Percentiles rank a stretch among this genome's conserved stretches.
Evolutionary conservation across 2,797 vertebrate genomes (phyloP).

Genomic region (Lagorchestes hirsutus): DNA sequence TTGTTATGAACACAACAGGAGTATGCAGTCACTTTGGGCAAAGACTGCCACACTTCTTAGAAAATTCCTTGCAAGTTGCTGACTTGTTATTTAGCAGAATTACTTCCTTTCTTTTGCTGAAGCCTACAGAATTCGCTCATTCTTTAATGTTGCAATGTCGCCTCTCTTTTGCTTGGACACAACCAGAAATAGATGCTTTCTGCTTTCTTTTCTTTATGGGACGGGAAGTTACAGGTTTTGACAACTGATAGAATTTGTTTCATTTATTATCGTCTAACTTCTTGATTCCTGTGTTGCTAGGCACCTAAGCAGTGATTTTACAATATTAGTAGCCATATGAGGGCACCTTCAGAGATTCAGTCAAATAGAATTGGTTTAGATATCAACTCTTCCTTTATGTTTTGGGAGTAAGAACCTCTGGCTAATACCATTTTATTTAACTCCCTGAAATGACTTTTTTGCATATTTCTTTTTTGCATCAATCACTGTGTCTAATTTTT

Average conservation of each 20-base stretch:
- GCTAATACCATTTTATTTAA: slow-evolving; percentile 1
- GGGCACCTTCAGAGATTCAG: not conserved
- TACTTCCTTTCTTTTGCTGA: slow-evolving; percentile 39
- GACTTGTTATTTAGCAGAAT: slow-evolving; percentile 57
- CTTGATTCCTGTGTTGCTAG: slow-evolving; percentile 32
- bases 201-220: slow-evolving; percentile 42
- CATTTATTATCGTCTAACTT: slow-evolving; percentile 1
- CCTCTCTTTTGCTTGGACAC: slow-evolving; percentile 9
- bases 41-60: not conserved
- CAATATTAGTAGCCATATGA: slow-evolving; percentile 38
- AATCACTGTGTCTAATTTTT: not conserved
- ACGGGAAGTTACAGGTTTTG: not conserved
- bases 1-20: not conserved
- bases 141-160: slow-evolving; percentile 33
- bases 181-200: slow-evolving; percentile 22
- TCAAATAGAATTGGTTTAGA: not conserved
- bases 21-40: not conserved
- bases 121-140: slow-evolving; percentile 17
- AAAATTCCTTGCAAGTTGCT: not conserved
- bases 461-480: not conserved
- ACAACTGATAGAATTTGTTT: not conserved
- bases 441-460: slow-evolving; percentile 23
- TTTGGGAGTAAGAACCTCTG: slow-evolving; percentile 29
- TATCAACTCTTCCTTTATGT: not conserved
- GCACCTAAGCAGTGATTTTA: slow-evolving; percentile 47